Evolutionary conservation across 1,140 invertebrate genomes (phyloP), one percentile per base, ranked within the genome.

Genomic region (Copidosoma floridanum): DNA sequence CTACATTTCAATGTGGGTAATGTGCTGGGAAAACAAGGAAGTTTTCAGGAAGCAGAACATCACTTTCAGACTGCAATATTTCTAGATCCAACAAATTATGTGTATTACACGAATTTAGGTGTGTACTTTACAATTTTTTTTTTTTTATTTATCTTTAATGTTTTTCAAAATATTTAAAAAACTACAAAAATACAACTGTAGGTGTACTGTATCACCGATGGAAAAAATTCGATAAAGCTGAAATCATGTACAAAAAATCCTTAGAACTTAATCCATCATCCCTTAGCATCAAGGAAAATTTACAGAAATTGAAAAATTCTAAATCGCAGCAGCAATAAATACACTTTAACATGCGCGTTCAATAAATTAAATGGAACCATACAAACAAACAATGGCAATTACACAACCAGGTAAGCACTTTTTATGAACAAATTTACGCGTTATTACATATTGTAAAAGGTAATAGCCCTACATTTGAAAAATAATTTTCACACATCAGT

Each of bases 201-300:
- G 92, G 93, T 62, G 94, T 98, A 24, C 80, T 97, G 1, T 97
- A 97, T 80, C 95, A 98, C 79, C 86, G 93, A 35, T 97, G 93
- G 94, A 89, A 90, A 51, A 93, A 90, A 81, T 82, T 85, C 63
- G 76, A 86, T 1, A 75, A 85, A 63, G 94, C 94, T 3, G 84
- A 88, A 71, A 70, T 83, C 54, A 85, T 87, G 75, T 98, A 98
- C 71, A 80, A 81, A 55, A 86, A 83, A 74, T 91, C 94, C 12
- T 76, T 95, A 35, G 75, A 83, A 68, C 71, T 95, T 2, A 85
- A 94, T 73, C 88, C 91, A 4, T 72, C 80, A 52, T 81, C 86
- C 61, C 79, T 83, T 60, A 89, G 84, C 71, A 85, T 87, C 11
- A 78, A 74, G 54, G 84, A 86, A 41, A 92, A 94, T 79, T 80